Evolutionary conservation across 2,113 vertebrate species (phyloP).

Genomic region (Calcarius ornatus): DNA sequence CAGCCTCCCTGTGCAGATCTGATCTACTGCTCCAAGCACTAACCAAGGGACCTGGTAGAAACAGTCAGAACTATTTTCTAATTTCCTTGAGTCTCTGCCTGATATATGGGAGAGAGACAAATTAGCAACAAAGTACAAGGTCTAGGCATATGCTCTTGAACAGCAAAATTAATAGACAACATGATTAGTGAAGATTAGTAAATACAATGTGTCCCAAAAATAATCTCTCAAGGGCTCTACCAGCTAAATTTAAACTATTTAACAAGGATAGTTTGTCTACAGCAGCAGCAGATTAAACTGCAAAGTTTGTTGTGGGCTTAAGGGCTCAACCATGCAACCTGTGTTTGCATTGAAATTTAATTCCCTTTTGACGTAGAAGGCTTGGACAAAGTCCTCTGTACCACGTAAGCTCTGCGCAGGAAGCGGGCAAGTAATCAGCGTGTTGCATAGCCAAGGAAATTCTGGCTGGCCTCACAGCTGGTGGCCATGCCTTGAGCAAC

Average conservation of each 20-base stretch:
- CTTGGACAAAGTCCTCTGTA: not conserved
- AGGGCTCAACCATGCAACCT: not conserved
- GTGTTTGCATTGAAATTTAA: constrained; percentile 29
- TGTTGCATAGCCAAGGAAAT: not conserved
- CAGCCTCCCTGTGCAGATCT: not conserved
- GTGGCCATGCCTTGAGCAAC: not conserved
- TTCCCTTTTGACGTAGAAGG: constrained; percentile 5
- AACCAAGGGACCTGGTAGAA: not conserved
- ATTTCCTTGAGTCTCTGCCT: not conserved
- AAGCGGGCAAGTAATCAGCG: fast-evolving
- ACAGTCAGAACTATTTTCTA: not conserved
- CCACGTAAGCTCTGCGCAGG: not conserved
- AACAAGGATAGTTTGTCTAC: not conserved
- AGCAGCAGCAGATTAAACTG: not conserved
- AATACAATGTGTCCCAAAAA: constrained; percentile 12
- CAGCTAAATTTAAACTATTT: constrained; percentile 43
- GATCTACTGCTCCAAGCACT: not conserved
- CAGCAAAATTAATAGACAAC: not conserved
- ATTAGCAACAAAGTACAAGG: not conserved
- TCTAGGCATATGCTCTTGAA: not conserved
- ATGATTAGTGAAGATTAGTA: not conserved
- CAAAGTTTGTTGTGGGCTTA: not conserved
- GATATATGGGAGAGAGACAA: not conserved
- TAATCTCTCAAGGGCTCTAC: constrained; percentile 5
- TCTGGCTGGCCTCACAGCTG: not conserved